phyloP scores from a whole-genome alignment of 2,888 invertebrate genomes.

The Idaea straminata region DNA sequence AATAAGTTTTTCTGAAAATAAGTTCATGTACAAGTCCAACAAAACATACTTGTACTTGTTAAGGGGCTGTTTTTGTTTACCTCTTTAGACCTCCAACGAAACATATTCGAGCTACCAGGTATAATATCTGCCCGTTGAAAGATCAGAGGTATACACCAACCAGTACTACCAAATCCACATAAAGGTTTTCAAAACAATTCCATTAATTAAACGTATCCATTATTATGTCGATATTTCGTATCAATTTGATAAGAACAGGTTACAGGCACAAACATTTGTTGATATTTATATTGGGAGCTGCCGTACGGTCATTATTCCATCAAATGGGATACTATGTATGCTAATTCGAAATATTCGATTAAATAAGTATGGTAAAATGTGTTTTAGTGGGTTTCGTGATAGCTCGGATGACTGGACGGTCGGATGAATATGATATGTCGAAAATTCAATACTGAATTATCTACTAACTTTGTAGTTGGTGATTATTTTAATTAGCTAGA shows the following conservation, averaged over 20 bases:
- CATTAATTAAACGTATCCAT: conserved; percentile 7
- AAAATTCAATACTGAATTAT: conserved; percentile 12
- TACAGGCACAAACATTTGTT: conserved; percentile 16
- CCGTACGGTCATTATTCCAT: conserved; percentile 20
- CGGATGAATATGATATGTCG: conserved; percentile 17
- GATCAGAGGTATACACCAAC: no score
- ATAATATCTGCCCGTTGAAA: no score
- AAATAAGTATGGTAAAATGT: conserved; percentile 22
- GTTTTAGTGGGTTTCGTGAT: conserved; percentile 19
- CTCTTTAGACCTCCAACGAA: no score
- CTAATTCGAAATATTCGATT: conserved; percentile 23
- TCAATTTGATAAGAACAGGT: conserved; percentile 16
- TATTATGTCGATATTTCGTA: conserved; percentile 2
- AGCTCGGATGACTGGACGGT: conserved; percentile 21
- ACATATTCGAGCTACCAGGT: no score
- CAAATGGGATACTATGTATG: conserved; percentile 27
- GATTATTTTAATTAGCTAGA: no score
- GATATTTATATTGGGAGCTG: conserved; percentile 25
- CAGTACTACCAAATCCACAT: conserved; percentile 2
- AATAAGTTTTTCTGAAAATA: no score
- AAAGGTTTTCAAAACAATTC: conserved; percentile 8
- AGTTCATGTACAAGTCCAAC: no score
- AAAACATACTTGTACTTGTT: no score
- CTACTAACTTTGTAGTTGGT: not conserved
- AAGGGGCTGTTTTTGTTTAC: no score